phyloP scores from a whole-genome alignment of 2,113 vertebrate species.

The Boleophthalmus pectinirostris region DNA sequence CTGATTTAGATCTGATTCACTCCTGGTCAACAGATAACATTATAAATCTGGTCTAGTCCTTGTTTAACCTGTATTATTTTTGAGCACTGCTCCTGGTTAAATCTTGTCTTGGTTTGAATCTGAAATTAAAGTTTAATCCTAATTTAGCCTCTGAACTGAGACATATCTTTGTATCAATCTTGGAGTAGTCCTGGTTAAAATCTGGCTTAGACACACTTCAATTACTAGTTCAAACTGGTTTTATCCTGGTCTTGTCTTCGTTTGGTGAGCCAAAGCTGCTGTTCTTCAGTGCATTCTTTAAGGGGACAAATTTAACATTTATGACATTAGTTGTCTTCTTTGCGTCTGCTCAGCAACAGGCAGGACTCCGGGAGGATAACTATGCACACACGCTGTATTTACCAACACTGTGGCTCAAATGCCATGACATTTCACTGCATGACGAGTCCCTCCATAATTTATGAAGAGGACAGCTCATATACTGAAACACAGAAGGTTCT shows the following conservation, averaged over 20 bases:
- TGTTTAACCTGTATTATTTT: not conserved
- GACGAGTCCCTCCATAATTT: conserved; percentile 69
- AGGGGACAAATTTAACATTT: not conserved
- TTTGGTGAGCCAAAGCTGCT: not conserved
- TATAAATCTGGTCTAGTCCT: not conserved
- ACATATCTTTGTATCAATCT: not conserved
- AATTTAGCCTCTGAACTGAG: no score
- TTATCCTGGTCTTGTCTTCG: not conserved
- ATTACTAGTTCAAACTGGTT: no score
- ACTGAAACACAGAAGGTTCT: conserved; percentile 27
- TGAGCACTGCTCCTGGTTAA: not conserved
- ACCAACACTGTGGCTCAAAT: conserved; percentile 56
- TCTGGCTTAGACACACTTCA: not conserved
- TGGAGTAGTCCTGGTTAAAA: not conserved
- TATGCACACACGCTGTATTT: not conserved
- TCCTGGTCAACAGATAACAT: no score
- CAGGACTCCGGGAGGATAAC: conserved; percentile 11
- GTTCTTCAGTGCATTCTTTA: not conserved
- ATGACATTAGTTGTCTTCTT: not conserved
- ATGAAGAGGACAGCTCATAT: conserved; percentile 48
- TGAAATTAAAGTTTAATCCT: no score
- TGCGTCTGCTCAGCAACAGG: conserved; percentile 4
- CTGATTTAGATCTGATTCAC: not conserved
- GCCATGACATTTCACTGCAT: conserved; percentile 75
- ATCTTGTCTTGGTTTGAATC: no score